Evolutionary conservation across 1,140 invertebrate species (phyloP).

Genomic region (Rhopalosiphum padi): DNA sequence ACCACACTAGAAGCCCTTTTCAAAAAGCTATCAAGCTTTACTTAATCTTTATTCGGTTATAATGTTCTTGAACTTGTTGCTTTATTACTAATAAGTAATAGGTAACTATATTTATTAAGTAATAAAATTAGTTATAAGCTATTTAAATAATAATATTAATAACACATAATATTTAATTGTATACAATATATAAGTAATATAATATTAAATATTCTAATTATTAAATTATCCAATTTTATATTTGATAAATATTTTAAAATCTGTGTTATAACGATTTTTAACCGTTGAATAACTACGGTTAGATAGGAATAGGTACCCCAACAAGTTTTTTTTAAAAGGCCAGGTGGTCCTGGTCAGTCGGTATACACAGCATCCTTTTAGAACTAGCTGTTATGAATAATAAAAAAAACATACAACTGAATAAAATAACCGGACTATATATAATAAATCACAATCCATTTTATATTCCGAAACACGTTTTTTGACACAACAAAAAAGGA

Average conservation of each 20-base stretch:
- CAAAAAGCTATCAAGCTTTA: slow-evolving; percentile 39
- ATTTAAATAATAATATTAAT: not conserved
- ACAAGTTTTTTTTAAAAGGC: slow-evolving; percentile 30
- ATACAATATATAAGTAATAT: not conserved
- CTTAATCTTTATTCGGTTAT: slow-evolving; percentile 46
- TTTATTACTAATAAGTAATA: not conserved
- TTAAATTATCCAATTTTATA: not conserved
- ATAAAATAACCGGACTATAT: slow-evolving; percentile 31
- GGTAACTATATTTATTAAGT: not conserved
- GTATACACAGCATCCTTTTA: slow-evolving; percentile 47
- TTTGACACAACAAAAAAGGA: slow-evolving; percentile 49
- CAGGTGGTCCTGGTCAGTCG: slow-evolving; percentile 50
- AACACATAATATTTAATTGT: not conserved
- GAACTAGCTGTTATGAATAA: slow-evolving; percentile 46
- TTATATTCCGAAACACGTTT: slow-evolving; percentile 35
- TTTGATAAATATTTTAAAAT: not conserved
- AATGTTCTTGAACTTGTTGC: slow-evolving; percentile 10
- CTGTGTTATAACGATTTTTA: slow-evolving; percentile 8
- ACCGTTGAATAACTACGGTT: not conserved
- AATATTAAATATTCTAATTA: not conserved
- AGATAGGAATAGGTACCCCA: not conserved
- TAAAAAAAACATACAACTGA: slow-evolving; percentile 25
- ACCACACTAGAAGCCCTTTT: slow-evolving; percentile 44
- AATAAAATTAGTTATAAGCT: not conserved
- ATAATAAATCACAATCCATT: slow-evolving; percentile 47